Percentiles rank a stretch among this genome's conserved stretches.
Conservation (phyloP, 2,113 vertebrate genomes). For the Nyctibius bracteatus region DNA sequence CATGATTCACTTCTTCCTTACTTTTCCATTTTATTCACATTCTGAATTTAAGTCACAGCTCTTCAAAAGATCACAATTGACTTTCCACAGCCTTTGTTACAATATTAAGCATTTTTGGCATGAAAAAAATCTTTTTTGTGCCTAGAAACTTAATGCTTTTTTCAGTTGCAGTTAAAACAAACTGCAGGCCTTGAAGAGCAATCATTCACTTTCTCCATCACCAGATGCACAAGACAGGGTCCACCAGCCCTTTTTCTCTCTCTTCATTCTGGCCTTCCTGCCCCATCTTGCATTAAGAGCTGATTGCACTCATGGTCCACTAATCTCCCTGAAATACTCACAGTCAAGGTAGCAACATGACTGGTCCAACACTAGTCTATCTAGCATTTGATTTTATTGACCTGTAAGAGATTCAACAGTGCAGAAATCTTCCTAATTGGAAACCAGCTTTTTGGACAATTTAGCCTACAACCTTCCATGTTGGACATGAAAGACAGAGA, state of each 20-base stretch:
- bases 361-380: neutral
- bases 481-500: neutral
- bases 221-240: neutral
- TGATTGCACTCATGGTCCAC: neutral
- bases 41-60: neutral
- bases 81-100: neutral
- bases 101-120: neutral
- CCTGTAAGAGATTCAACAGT: neutral
- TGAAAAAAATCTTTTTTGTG: neutral
- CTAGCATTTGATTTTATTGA: neutral
- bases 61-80: neutral
- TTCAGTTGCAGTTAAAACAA: neutral
- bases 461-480: neutral
- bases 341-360: neutral
- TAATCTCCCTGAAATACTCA: neutral
- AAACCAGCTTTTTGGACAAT: neutral
- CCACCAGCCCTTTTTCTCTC: neutral
- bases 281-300: neutral
- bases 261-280: neutral
- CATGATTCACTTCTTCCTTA: neutral
- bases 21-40: neutral
- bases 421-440: neutral
- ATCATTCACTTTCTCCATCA: neutral
- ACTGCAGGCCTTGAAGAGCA: neutral
- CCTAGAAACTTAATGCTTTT: neutral